phyloP scores from a whole-genome alignment of 1,140 invertebrate species.

The Berghia stephanieae region DNA sequence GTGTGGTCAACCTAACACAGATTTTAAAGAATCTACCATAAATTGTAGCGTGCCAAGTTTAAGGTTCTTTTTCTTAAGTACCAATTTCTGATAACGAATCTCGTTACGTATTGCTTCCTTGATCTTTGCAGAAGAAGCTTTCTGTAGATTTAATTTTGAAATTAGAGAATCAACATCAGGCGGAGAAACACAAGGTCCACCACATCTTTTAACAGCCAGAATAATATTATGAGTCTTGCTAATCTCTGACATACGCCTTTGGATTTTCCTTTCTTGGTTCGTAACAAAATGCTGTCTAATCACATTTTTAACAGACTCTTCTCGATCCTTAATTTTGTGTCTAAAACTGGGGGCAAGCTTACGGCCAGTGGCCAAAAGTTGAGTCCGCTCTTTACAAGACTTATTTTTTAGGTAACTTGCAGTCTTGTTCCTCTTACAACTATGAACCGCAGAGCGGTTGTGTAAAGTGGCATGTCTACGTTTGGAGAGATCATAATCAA shows the following conservation, averaged over 20 bases:
- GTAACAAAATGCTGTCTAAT: not conserved
- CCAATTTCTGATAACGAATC: too few relatives aligned
- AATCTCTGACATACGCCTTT: not conserved
- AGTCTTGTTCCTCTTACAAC: not conserved
- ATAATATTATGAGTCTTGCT: not conserved
- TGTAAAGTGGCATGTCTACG: constrained; percentile 11
- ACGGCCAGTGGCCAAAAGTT: not conserved
- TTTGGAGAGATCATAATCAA: constrained; percentile 17
- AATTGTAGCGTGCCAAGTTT: too few relatives aligned
- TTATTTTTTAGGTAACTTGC: not conserved
- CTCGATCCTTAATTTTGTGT: not conserved
- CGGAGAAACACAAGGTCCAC: not conserved
- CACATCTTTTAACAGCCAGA: not conserved
- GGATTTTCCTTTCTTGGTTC: not conserved
- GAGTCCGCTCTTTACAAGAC: not conserved
- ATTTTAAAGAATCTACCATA: too few relatives aligned
- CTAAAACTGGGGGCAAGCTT: not conserved
- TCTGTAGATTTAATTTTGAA: too few relatives aligned
- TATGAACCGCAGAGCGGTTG: not conserved
- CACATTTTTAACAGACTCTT: not conserved
- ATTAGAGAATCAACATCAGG: not conserved
- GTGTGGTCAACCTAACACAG: too few relatives aligned
- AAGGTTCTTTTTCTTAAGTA: too few relatives aligned
- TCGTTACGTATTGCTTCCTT: too few relatives aligned
- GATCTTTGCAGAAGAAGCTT: too few relatives aligned